Evolutionary conservation across 2,113 vertebrate genomes (phyloP), one percentile per base, ranked within the genome.

Genomic region (Phalacrocorax carbo): DNA sequence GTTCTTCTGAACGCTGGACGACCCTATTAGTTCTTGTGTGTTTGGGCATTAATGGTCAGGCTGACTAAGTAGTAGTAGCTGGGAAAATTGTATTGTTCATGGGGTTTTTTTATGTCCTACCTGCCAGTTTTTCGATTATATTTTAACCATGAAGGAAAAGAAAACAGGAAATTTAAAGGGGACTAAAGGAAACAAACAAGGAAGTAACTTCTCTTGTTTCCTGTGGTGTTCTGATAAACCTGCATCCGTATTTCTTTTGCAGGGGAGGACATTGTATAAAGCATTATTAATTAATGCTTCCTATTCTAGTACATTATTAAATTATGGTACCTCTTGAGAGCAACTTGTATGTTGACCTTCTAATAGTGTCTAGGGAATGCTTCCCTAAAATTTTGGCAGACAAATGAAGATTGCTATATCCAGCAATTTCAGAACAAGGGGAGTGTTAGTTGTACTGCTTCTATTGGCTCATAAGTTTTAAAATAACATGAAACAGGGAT

Each of bases 51-150:
- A 75, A 55, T 17, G 29, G 12, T 44, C 70, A 85, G 55, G 27
- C 6, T 80, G 46, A 73, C 5, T 20, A 71, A 84, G 17, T 32
- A 51, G 17, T 32, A 51, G 17, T 29, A 46, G 20, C 26, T 72
- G 22, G 25, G 68, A 92, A 88, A 81, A 87, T 25, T 54, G 5
- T 73, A 20, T 25, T 81, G 27, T 10, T 52, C 3, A 2, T 26
- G 10, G 5, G 4, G 1, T 1, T 9, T 78, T 76, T 80, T 70
- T 2, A 27, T 46, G 10, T 1, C 3, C 34, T 42, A 29, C 55
- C 7, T 82, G 21, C 12, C 15, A 65, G 23, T 52, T 58, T 85
- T 79, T 88, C 44, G 51, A 20, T 58, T 83, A 30, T 19, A 7
- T 77, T 89, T 73, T 83, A 29, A 46, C 12, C 15, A 11, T 29